Conservation (phyloP, 2,888 invertebrate species). For the Linhomoeus sp. region DNA sequence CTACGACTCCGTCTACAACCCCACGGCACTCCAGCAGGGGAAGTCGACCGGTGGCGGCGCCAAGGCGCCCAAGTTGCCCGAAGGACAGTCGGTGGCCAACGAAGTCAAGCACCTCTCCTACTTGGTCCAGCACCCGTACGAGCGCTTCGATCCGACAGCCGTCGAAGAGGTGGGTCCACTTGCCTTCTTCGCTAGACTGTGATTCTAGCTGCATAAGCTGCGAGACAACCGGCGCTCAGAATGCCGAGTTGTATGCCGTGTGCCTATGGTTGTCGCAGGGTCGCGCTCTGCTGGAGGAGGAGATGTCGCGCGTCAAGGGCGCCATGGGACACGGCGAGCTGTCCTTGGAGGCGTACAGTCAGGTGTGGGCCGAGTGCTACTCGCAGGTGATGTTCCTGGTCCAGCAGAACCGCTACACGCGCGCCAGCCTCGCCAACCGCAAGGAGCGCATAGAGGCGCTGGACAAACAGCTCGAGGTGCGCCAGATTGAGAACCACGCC, state of each 20-base stretch:
- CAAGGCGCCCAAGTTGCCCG: slow-evolving; percentile 1
- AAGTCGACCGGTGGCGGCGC: slow-evolving; percentile 14
- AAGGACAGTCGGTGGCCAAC: slow-evolving; percentile 31
- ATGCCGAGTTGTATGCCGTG: too few species aligned
- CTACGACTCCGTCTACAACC: slow-evolving; percentile 63
- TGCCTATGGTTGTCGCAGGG: too few species aligned
- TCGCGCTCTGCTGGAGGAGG: slow-evolving; percentile 45
- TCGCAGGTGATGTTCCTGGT: slow-evolving; percentile 67
- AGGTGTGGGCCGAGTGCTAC: slow-evolving; percentile 92
- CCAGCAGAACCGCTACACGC: slow-evolving; percentile 73
- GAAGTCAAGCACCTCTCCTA: slow-evolving; percentile 55
- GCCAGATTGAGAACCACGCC: too few species aligned
- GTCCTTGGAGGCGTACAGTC: slow-evolving; percentile 67
- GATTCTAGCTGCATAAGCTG: too few species aligned
- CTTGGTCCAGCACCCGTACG: slow-evolving; percentile 66
- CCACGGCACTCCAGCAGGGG: slow-evolving; percentile 33
- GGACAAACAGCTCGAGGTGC: slow-evolving; percentile 60
- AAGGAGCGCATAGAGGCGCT: slow-evolving; percentile 84
- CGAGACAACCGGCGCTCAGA: too few species aligned
- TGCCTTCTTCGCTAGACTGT: too few species aligned
- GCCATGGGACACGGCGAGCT: slow-evolving; percentile 86
- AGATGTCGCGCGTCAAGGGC: slow-evolving; percentile 69
- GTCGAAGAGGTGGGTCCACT: slow-evolving; percentile 6
- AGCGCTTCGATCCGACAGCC: slow-evolving; percentile 36
- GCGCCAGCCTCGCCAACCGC: slow-evolving; percentile 80